Base-by-base conservation (phyloP, 2,888 invertebrate genomes). In the Actias luna region DNA sequence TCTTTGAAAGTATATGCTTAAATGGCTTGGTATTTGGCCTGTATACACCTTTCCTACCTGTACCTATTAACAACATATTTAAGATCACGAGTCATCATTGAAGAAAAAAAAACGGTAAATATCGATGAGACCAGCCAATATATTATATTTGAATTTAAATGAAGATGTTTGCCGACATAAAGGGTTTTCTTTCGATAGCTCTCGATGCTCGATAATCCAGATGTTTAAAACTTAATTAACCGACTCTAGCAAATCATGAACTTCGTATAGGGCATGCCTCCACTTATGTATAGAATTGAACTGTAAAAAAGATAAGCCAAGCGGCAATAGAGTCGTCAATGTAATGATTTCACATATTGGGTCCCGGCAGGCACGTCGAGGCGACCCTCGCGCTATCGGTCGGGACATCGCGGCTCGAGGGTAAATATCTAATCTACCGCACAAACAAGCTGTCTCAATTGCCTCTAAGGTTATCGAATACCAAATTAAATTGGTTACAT, bases 381-480 rank as follows among this genome's bases (percentile, higher is more conserved):
- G 64, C 82, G 80, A 82, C 83, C 88, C 82, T 74, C 69, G 74
- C 79, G 82, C 84, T 88, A 88, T 89, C 84, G 70, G 70, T 64
- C 73, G 84, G 87, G 87, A 86, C 85, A 89, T 89, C 89, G 79
- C 82, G 84, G 83, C 77, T 79, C 78, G 78, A 74, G 82, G 86
- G 84, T 82, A 86, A 83, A 84, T 85, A 88, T 85, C 83, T 88
- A 88, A 88, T 87, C 88, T 84, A 76, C 83, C 80, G 77, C 83
- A 83, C 86, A 84, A 88, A 88, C 87, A 86, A 85, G 82, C 84
- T 82, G 78, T 82, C 82, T 82, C 79, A 82, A 89, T 88, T 84
- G 85, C 84, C 83, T 84, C 81, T 82, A 81, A 86, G 83, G 84
- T 84, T 83, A 87, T 87, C 86, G 82, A 88, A 84, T 84, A 84